Base-by-base conservation (phyloP, 1,140 invertebrate species). In the Thereuonema tuberculata region DNA sequence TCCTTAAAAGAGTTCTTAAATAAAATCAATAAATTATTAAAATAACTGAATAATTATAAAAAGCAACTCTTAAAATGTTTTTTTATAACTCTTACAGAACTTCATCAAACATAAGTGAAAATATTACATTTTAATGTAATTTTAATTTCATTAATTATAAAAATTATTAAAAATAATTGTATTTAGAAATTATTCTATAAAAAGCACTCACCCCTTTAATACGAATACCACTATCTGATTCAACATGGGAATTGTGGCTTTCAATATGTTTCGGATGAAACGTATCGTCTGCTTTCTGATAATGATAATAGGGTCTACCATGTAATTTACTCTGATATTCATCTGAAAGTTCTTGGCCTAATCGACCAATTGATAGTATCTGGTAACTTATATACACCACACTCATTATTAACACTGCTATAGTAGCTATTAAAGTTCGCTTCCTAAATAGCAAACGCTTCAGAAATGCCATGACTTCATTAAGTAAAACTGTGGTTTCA, bases 131-230 rank as follows among this genome's bases (percentile, higher is more conserved):
- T n/a, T n/a, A n/a, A n/a, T n/a, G n/a, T n/a, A n/a, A n/a, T n/a
- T n/a, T n/a, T n/a, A n/a, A n/a, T n/a, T n/a, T n/a, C n/a, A n/a
- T n/a, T n/a, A n/a, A n/a, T n/a, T n/a, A n/a, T n/a, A n/a, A n/a
- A n/a, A n/a, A n/a, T n/a, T n/a, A n/a, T n/a, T n/a, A n/a, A n/a
- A n/a, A n/a, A n/a, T n/a, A n/a, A n/a, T n/a, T n/a, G n/a, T n/a
- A n/a, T n/a, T n/a, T n/a, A n/a, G n/a, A n/a, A n/a, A n/a, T n/a
- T n/a, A n/a, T n/a, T n/a, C n/a, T n/a, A n/a, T n/a, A n/a, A n/a
- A n/a, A n/a, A n/a, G n/a, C n/a, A n/a, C n/a, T n/a, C n/a, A 59
- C 49, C 3, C 58, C 58, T 24, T 27, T 50, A 28, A 59, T 52
- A n/a, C 24, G 12, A 5, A 58, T 46, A 9, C 56, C 56, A 24